Conservation (phyloP, 2,888 invertebrate genomes). For the Drosophila suboccidentalis region DNA sequence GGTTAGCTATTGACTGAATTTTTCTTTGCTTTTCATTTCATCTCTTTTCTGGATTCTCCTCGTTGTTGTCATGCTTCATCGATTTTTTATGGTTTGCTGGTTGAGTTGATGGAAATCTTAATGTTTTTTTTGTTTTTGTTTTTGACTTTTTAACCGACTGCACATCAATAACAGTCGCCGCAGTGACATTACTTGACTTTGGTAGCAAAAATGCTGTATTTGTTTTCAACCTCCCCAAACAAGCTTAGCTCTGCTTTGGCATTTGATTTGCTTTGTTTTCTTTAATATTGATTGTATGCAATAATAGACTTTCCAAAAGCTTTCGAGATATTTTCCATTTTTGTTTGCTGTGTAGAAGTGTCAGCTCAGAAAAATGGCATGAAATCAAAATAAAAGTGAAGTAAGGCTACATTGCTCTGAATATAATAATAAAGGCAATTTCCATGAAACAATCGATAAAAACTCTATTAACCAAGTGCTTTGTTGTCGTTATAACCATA, state of each 20-base stretch:
- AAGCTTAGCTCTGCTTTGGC: constrained; percentile 34
- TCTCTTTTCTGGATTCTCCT: constrained; percentile 39
- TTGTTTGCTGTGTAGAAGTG: constrained; percentile 15
- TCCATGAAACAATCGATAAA: neutral
- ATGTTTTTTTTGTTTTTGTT: neutral
- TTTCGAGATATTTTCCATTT: constrained; percentile 42
- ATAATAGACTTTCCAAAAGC: constrained; percentile 30
- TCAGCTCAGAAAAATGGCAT: neutral
- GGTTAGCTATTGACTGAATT: constrained; percentile 40
- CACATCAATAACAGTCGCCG: neutral
- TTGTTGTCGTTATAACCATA: neutral
- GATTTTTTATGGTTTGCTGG: constrained; percentile 70
- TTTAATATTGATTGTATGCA: constrained; percentile 68
- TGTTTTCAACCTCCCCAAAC: constrained; percentile 50
- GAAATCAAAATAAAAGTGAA: too few species aligned
- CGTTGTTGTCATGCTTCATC: constrained; percentile 72
- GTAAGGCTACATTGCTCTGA: neutral
- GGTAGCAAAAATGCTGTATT: constrained; percentile 60
- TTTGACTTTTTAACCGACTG: constrained; percentile 33
- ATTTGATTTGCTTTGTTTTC: constrained; percentile 53
- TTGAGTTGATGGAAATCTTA: too few species aligned
- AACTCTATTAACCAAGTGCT: neutral
- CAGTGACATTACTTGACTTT: constrained; percentile 37
- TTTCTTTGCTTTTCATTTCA: constrained; percentile 37
- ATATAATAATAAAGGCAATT: constrained; percentile 12